These are phyloP conservation scores for Trematomus bernacchii DNA, from an alignment of 2,797 vertebrate species.

Conservation along the genomic window DNA sequence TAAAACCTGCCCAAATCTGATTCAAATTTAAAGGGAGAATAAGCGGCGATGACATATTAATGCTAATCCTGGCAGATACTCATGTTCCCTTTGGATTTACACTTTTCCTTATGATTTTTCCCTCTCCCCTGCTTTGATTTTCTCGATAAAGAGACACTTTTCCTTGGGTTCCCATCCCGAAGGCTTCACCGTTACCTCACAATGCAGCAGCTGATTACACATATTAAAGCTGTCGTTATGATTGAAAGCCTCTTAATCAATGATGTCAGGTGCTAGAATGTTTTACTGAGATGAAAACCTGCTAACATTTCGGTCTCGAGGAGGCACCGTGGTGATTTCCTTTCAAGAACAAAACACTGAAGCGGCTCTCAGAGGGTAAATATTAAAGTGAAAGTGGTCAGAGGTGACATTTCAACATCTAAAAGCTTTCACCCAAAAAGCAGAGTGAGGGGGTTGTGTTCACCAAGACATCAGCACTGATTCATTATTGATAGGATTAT, in stretches of 20 bases:
- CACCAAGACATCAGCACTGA: conserved; percentile 69
- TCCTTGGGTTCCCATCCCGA: conserved; percentile 15
- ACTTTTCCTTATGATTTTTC: conserved; percentile 9
- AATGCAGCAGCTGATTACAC: conserved; percentile 37
- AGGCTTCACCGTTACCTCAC: conserved; percentile 1
- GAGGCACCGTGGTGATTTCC: background rate
- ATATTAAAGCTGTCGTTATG: conserved; percentile 30
- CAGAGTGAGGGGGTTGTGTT: conserved; percentile 60
- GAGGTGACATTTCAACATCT: conserved; percentile 58
- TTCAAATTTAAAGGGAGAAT: conserved; percentile 58
- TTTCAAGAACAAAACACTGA: conserved; percentile 10
- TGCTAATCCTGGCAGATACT: conserved; percentile 58
- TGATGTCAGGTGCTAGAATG: conserved; percentile 28
- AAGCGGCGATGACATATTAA: conserved; percentile 57
- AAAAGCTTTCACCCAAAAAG: conserved; percentile 77
- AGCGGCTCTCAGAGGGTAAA: conserved; percentile 23
- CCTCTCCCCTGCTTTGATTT: conserved; percentile 28
- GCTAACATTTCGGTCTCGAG: conserved; percentile 24
- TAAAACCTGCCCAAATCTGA: conserved; percentile 63
- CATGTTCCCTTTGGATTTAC: conserved; percentile 40
- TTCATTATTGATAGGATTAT: conserved; percentile 85
- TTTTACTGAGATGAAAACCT: conserved; percentile 19
- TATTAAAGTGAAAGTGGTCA: conserved; percentile 35
- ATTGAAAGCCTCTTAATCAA: conserved; percentile 45
- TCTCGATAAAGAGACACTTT: conserved; percentile 20